Percentiles rank a stretch among this genome's conserved stretches.
These are phyloP conservation scores for Varecia variegata DNA, from an alignment of 2,797 vertebrate species.

Conservation along the genomic window DNA sequence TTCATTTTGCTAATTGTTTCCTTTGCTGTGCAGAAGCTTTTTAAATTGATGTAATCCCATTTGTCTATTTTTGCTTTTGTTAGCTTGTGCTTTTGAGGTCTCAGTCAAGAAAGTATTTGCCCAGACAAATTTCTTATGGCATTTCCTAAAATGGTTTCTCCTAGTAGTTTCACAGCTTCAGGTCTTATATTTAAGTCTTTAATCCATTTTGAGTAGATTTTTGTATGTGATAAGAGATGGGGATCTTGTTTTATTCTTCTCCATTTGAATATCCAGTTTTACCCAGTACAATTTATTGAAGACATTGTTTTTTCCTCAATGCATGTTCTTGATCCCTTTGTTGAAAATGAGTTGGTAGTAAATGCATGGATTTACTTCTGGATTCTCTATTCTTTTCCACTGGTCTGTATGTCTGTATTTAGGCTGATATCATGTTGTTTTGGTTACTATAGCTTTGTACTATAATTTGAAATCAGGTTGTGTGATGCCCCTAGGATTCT, in stretches of 20 bases:
- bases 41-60: neutral
- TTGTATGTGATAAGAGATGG: neutral
- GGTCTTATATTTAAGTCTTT: neutral
- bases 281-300: neutral
- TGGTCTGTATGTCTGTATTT: neutral
- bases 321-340: neutral
- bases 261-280: neutral
- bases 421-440: neutral
- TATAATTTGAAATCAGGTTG: neutral
- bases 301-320: neutral
- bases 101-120: neutral
- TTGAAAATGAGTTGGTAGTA: neutral
- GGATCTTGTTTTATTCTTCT: neutral
- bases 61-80: neutral
- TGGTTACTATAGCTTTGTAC: neutral
- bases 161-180: neutral
- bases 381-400: neutral
- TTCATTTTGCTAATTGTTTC: neutral
- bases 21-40: neutral
- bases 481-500: neutral
- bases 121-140: neutral
- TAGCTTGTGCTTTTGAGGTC: neutral
- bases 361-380: neutral
- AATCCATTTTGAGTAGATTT: neutral
- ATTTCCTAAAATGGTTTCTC: neutral